Conservation (phyloP, 2,888 invertebrate genomes). For the Xestobium rufovillosum region DNA sequence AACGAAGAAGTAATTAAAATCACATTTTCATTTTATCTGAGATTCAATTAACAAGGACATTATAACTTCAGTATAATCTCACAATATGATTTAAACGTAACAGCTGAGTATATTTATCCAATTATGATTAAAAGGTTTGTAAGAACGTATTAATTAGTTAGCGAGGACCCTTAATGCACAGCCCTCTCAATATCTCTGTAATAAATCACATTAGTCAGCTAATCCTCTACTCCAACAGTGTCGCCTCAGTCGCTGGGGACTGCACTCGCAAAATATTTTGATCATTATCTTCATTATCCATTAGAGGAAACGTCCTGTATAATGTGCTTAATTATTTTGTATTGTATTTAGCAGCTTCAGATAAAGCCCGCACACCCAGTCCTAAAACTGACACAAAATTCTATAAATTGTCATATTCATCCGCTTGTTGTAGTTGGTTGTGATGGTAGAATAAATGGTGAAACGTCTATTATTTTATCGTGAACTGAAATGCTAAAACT, state of each 20-base stretch:
- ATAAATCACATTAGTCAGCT: conserved; percentile 43
- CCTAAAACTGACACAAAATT: too few species aligned
- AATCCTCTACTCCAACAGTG: conserved; percentile 31
- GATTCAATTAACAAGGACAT: conserved; percentile 42
- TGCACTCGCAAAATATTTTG: conserved; percentile 26
- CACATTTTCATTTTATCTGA: too few species aligned
- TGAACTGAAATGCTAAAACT: too few species aligned
- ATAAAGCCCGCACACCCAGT: too few species aligned
- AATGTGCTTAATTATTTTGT: too few species aligned
- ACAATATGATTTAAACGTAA: conserved; percentile 38
- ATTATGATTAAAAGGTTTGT: conserved; percentile 47
- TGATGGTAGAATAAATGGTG: too few species aligned
- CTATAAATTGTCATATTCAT: too few species aligned
- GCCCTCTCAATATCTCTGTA: conserved; percentile 38
- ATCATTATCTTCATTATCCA: conserved; percentile 23
- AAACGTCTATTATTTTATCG: too few species aligned
- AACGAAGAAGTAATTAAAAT: too few species aligned
- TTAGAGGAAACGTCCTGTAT: too few species aligned
- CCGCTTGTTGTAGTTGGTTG: too few species aligned
- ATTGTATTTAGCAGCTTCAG: too few species aligned
- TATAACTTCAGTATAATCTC: conserved; percentile 36
- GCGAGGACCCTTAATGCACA: conserved; percentile 34
- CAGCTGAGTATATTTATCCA: conserved; percentile 41
- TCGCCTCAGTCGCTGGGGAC: conserved; percentile 22
- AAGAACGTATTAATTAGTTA: conserved; percentile 45